Evolutionary conservation across 2,113 vertebrate species (phyloP).

Genomic region (Notechis scutatus): DNA sequence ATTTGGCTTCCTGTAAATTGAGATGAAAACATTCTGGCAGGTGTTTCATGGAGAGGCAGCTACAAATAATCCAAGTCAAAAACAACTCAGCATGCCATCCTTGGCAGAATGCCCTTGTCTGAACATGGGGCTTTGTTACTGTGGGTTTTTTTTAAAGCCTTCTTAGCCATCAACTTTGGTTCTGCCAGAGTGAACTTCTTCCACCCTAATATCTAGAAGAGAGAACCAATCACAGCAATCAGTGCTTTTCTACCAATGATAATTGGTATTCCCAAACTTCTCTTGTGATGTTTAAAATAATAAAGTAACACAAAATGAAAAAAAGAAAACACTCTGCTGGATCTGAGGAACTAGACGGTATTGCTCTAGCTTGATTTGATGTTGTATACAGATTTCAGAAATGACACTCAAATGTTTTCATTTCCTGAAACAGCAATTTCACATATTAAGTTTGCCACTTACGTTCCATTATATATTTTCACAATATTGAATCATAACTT

Average conservation of each 20-base stretch:
- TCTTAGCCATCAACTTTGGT: slow-evolving; percentile 45
- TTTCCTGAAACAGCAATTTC: neutral
- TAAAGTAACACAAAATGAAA: neutral
- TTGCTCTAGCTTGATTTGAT: neutral
- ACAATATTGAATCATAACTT: neutral
- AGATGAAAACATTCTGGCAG: slow-evolving; percentile 62
- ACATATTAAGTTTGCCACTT: neutral
- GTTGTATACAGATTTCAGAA: neutral
- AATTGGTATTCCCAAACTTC: slow-evolving; percentile 8
- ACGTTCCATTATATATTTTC: neutral
- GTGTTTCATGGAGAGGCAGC: slow-evolving; percentile 53
- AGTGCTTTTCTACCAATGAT: neutral
- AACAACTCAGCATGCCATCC: slow-evolving; percentile 55
- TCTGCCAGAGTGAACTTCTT: slow-evolving; percentile 41
- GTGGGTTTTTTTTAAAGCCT: neutral
- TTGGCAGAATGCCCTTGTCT: slow-evolving; percentile 63
- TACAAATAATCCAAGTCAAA: slow-evolving; percentile 63
- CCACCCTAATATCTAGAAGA: slow-evolving; percentile 29
- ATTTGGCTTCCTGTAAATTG: slow-evolving; percentile 50
- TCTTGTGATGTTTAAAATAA: neutral
- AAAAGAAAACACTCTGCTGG: neutral
- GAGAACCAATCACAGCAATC: slow-evolving; percentile 53
- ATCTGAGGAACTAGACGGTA: neutral
- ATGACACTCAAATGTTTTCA: neutral
- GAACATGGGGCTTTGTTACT: slow-evolving; percentile 39